Conservation (phyloP, 2,888 invertebrate species). For the Periphyllus acericola region DNA sequence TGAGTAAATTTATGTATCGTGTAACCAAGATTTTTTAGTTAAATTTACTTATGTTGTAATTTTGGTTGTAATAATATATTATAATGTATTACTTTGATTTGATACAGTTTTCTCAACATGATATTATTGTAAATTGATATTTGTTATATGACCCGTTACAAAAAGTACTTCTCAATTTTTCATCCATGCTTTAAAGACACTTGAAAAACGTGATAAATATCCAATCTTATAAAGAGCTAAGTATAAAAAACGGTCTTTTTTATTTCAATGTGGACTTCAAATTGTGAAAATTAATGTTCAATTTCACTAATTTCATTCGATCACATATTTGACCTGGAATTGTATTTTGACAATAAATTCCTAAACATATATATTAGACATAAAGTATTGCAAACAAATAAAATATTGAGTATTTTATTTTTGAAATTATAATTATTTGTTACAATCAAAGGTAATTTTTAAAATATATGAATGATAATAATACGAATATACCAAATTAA, state of each 20-base stretch:
- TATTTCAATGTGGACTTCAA: background rate
- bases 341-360: background rate
- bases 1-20: background rate
- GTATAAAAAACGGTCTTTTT: background rate
- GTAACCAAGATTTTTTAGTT: background rate
- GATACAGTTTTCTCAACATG: background rate
- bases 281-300: constrained; percentile 35
- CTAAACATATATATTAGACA: background rate
- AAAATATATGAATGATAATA: background rate
- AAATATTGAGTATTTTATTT: background rate
- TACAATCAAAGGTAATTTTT: too few relatives aligned
- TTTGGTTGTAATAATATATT: background rate
- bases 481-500: background rate
- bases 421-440: background rate
- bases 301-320: background rate
- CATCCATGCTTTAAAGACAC: background rate
- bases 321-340: background rate
- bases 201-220: background rate
- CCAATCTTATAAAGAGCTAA: constrained; percentile 11
- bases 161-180: constrained; percentile 16
- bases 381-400: background rate
- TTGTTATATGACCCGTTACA: background rate
- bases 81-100: constrained; percentile 8
- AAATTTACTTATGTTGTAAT: background rate
- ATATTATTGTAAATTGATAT: background rate